phyloP scores from a whole-genome alignment of 2,113 vertebrate genomes.

The Neolamprologus sp. region DNA sequence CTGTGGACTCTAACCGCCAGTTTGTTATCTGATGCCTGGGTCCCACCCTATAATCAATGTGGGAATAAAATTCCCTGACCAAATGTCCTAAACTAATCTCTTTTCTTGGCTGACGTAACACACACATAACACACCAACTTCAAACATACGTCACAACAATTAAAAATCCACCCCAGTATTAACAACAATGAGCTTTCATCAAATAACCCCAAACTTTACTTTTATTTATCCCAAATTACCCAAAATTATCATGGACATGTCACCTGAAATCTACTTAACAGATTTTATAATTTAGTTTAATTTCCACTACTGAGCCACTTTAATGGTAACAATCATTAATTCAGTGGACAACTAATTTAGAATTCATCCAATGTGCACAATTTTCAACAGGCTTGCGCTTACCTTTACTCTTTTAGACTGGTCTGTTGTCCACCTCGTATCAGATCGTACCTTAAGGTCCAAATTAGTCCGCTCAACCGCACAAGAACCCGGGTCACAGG shows the following conservation, averaged over 20 bases:
- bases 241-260: no score
- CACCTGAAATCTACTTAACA: no score
- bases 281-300: background rate
- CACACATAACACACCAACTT: no score
- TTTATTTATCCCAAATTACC: accelerated
- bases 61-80: no score
- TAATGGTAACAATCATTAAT: background rate
- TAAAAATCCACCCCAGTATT: accelerated
- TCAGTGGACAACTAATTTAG: background rate
- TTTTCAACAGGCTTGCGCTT: background rate
- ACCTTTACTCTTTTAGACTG: background rate
- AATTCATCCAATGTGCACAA: background rate
- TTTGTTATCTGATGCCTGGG: no score
- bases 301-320: background rate
- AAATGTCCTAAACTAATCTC: no score
- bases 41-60: no score
- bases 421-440: background rate
- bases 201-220: no score
- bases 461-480: accelerated
- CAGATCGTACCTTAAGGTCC: background rate
- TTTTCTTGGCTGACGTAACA: no score
- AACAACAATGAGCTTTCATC: no score
- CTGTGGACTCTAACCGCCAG: no score
- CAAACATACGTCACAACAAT: no score
- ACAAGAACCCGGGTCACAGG: accelerated